Evolutionary conservation across 2,113 vertebrate genomes (phyloP).

Genomic region (Fulmarus glacialis): DNA sequence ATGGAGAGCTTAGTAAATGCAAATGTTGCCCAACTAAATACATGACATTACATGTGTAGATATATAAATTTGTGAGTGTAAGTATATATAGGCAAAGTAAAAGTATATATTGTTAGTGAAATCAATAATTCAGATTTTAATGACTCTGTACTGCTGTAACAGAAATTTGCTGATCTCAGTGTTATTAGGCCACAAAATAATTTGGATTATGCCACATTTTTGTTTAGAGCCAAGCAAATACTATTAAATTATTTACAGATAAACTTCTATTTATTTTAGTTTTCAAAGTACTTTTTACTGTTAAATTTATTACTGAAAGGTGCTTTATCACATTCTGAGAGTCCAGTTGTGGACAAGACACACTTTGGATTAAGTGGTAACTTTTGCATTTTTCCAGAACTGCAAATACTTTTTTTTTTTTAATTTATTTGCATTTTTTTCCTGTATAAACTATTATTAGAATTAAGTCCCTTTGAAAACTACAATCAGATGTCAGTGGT

Average conservation of each 20-base stretch:
- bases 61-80: not conserved
- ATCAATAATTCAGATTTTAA: not conserved
- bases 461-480: not conserved
- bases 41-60: not conserved
- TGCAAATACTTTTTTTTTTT: not conserved
- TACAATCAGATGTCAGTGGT: not conserved
- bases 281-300: not conserved
- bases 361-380: not conserved
- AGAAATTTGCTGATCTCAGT: not conserved
- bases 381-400: not conserved
- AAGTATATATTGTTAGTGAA: not conserved
- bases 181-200: not conserved
- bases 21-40: not conserved
- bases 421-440: not conserved
- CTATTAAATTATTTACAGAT: not conserved
- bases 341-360: not conserved
- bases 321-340: not conserved
- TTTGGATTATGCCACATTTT: not conserved
- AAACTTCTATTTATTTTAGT: not conserved
- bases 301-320: not conserved
- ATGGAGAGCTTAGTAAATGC: conserved; percentile 25
- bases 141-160: not conserved
- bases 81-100: not conserved
- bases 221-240: not conserved
- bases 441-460: not conserved